Conservation (phyloP, 1,140 invertebrate genomes). For the Piezodorus guildinii region DNA sequence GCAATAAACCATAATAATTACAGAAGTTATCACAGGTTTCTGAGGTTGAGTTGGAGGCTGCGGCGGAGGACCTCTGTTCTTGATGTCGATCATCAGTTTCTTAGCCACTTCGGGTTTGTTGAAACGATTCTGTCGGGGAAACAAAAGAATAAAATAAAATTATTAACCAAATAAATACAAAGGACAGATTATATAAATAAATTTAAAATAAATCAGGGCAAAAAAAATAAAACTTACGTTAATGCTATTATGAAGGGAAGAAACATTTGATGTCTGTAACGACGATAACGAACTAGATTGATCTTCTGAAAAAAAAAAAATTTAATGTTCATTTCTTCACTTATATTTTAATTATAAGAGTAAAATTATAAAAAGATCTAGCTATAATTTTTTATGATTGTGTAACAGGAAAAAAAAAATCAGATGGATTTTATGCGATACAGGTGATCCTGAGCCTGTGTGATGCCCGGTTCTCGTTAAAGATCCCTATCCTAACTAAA, state of each 20-base stretch:
- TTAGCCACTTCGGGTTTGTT: slow-evolving; percentile 23
- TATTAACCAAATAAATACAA: not conserved
- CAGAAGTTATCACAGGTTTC: slow-evolving; percentile 36
- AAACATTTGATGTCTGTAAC: not conserved
- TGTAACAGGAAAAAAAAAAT: no score
- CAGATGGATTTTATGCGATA: no score
- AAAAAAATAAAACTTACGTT: not conserved
- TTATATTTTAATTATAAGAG: no score
- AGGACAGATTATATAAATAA: not conserved
- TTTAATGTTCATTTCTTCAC: no score
- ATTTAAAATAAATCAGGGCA: no score
- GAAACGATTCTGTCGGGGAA: not conserved
- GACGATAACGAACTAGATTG: slow-evolving; percentile 11
- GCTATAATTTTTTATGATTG: no score
- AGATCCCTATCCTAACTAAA: no score
- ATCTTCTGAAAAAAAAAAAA: slow-evolving; percentile 4
- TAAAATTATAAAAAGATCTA: no score
- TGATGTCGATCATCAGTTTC: slow-evolving; percentile 26
- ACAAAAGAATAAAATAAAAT: no score
- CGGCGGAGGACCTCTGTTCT: slow-evolving; percentile 41
- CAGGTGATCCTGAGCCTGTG: no score
- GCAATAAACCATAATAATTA: slow-evolving; percentile 23
- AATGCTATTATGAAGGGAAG: slow-evolving; percentile 4
- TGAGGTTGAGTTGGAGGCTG: slow-evolving; percentile 40
- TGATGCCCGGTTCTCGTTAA: no score